Evolutionary conservation across 2,888 invertebrate genomes (phyloP).

Genomic region (Mantis religiosa): DNA sequence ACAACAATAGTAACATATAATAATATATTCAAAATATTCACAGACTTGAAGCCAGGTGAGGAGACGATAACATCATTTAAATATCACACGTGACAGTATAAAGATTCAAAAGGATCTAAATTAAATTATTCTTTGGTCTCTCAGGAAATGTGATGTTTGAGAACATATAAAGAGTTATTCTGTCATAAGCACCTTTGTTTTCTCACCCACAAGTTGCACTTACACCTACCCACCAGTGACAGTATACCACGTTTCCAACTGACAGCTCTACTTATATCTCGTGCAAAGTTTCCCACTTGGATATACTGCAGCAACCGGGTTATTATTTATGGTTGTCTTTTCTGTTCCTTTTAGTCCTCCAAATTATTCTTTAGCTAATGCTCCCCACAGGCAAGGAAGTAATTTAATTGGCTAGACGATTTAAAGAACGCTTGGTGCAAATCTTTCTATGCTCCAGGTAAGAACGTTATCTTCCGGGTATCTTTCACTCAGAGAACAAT

Average conservation of each 20-base stretch:
- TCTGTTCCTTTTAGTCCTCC: neutral
- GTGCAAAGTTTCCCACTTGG: neutral
- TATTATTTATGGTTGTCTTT: neutral
- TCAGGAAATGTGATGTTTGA: too few relatives aligned
- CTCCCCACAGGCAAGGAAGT: neutral
- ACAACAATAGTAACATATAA: too few relatives aligned
- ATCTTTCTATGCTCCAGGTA: neutral
- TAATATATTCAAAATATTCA: too few relatives aligned
- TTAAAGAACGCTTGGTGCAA: neutral
- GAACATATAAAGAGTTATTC: too few relatives aligned
- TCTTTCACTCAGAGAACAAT: neutral
- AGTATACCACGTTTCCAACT: neutral
- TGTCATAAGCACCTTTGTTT: too few relatives aligned
- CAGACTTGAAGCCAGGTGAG: too few relatives aligned
- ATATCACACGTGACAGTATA: too few relatives aligned
- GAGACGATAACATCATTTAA: too few relatives aligned
- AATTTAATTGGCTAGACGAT: neutral
- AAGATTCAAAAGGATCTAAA: too few relatives aligned
- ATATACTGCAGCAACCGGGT: neutral
- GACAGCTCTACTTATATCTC: neutral
- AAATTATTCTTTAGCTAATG: neutral
- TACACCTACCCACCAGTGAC: neutral
- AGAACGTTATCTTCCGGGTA: neutral
- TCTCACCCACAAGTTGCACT: too few relatives aligned
- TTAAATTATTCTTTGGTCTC: too few relatives aligned